These are phyloP conservation scores for Melanotaenia trifasciata DNA, from an alignment of 2,797 vertebrate species.

Conservation along the genomic window DNA sequence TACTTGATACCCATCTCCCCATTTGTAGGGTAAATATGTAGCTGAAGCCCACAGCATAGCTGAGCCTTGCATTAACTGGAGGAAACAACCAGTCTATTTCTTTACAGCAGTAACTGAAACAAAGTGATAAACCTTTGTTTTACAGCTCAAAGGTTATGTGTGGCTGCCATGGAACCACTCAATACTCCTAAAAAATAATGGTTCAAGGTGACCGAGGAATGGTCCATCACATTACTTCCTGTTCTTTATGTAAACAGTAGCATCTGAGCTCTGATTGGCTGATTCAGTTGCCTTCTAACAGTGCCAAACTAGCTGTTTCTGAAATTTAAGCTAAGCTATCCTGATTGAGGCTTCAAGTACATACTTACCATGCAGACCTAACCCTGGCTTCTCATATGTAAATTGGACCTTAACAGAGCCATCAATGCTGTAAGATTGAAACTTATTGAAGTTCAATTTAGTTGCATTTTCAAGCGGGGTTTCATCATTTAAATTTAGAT, in stretches of 20 bases:
- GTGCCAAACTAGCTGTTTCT: neutral
- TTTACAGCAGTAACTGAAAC: neutral
- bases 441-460: constrained; percentile 47
- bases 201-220: neutral
- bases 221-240: neutral
- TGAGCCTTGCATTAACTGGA: neutral
- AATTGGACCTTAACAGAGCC: constrained; percentile 33
- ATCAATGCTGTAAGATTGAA: constrained; percentile 58
- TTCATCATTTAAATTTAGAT: constrained; percentile 61
- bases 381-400: neutral
- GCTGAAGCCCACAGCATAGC: neutral
- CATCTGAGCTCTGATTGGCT: neutral
- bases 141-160: neutral
- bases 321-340: neutral
- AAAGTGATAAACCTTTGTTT: neutral
- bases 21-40: neutral
- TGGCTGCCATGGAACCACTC: constrained; percentile 1
- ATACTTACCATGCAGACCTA: neutral
- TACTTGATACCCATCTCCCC: too few relatives aligned
- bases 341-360: neutral
- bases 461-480: constrained; percentile 49
- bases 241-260: too few relatives aligned
- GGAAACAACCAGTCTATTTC: neutral
- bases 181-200: neutral
- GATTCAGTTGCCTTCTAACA: neutral